Evolutionary conservation across 2,888 invertebrate species (phyloP).

Genomic region (Priapulus caudatus): DNA sequence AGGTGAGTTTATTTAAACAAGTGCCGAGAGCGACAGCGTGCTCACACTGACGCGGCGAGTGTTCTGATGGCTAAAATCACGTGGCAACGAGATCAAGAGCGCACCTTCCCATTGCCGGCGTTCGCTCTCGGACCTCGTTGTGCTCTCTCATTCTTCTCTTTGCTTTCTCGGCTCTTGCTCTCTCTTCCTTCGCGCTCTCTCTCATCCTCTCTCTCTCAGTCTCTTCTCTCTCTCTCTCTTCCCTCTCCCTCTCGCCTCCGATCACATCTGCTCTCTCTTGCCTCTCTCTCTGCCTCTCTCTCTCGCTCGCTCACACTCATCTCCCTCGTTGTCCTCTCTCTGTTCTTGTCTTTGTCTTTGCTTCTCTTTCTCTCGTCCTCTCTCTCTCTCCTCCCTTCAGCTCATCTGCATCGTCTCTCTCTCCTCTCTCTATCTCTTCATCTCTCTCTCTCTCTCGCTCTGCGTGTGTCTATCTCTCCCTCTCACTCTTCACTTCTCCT

Average conservation of each 20-base stretch:
- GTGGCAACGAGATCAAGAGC: too few relatives aligned
- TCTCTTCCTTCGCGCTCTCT: too few relatives aligned
- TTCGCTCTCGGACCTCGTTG: too few relatives aligned
- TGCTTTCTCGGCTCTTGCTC: too few relatives aligned
- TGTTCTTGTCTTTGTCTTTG: not conserved
- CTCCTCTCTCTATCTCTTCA: not conserved
- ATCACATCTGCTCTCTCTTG: not conserved
- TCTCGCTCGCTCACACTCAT: not conserved
- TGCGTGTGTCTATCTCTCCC: not conserved
- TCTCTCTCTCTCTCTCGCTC: not conserved
- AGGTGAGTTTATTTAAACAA: too few relatives aligned
- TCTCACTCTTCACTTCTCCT: not conserved
- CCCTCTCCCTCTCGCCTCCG: not conserved
- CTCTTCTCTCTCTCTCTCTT: slow-evolving; percentile 3
- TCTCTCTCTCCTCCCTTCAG: not conserved
- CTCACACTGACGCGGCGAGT: too few relatives aligned
- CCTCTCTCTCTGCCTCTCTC: slow-evolving; percentile 1
- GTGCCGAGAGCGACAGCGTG: too few relatives aligned
- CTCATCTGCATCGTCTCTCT: not conserved
- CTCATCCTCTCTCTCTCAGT: not conserved
- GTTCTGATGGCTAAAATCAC: too few relatives aligned
- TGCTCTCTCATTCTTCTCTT: too few relatives aligned
- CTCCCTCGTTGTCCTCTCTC: not conserved
- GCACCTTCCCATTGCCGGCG: too few relatives aligned
- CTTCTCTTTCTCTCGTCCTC: slow-evolving; percentile 1